Evolutionary conservation across 2,797 vertebrate species (phyloP).

Genomic region (Chanos chanos): DNA sequence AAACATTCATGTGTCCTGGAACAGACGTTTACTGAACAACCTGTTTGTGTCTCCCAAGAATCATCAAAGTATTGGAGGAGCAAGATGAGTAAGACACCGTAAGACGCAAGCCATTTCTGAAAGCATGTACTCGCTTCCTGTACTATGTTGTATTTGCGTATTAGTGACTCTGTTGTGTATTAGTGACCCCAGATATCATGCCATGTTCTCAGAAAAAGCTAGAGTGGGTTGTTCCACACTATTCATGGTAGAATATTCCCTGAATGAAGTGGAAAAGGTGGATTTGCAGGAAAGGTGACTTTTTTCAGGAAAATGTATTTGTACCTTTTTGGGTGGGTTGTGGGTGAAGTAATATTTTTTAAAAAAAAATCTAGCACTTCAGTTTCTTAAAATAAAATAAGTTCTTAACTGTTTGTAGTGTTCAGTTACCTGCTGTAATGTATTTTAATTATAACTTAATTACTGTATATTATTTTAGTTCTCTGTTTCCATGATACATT

Average conservation of each 20-base stretch:
- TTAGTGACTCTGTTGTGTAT: no score
- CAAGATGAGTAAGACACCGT: no score
- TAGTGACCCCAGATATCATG: no score
- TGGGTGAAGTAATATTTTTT: neutral
- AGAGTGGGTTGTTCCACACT: no score
- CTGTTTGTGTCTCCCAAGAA: slow-evolving; percentile 29
- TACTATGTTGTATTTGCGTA: no score
- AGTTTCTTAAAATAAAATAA: no score
- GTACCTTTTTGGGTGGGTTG: neutral
- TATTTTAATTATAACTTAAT: neutral
- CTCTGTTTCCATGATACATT: no score
- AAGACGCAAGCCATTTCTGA: neutral
- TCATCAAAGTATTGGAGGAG: no score
- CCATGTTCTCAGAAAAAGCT: no score
- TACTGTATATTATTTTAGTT: neutral
- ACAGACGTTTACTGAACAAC: slow-evolving; percentile 51
- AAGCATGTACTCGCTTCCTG: neutral
- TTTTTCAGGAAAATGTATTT: neutral
- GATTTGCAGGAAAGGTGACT: no score
- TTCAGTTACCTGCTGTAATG: neutral
- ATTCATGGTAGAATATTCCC: no score
- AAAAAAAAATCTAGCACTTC: neutral
- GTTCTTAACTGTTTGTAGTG: neutral
- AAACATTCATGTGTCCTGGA: slow-evolving; percentile 37
- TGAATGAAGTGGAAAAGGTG: no score